Evolutionary conservation across 2,113 vertebrate species (phyloP), one percentile per base, ranked within the genome.

Genomic region (Boleophthalmus pectinirostris): DNA sequence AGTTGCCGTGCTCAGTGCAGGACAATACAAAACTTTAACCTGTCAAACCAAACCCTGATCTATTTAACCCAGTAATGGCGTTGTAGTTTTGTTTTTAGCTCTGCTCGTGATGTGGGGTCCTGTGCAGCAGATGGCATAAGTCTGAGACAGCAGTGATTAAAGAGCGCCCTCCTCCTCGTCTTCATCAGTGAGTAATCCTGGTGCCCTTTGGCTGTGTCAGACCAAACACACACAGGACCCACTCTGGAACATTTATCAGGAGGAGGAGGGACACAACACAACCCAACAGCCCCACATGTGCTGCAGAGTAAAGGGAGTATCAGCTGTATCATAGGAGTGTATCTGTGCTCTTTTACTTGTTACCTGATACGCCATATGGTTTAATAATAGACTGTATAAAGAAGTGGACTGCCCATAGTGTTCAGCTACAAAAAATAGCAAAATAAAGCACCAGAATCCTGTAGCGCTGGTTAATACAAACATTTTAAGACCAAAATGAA

Each of bases 131-230:
- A 61, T 14, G 53, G 73, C 60, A 75, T 72, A 69, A 65, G 51
- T 57, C 68, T 73, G 33, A 80, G 74, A 72, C 74, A 73, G 51
- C 72, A 74, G 80, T 79, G 82, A 90, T 89, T 81, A 89, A 87
- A 79, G 83, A 82, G 76, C 77, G 18, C 70, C 67, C 29, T 75
- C 60, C 14, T 20, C 77, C 72, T 29, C 2, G 29, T 78, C 78
- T 87, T 86, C 89, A 83, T 84, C 89, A 80, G 79, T 25, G 46
- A 74, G 74, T 79, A 88, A 88, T 88, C 81, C 81, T 45, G 1
- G 54, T 90, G 88, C 74, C 87, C 88, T 89, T 89, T 88, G 43
- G 65, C 14, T 77, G 81, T 91, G 88, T 84, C 86, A 81, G 83
- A 82, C 69, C 49, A 80, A 84, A 86, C 78, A 68, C 86, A 86